Evolutionary conservation across 2,888 invertebrate genomes (phyloP), one percentile per base, ranked within the genome.

Genomic region (Stramonita haemastoma): DNA sequence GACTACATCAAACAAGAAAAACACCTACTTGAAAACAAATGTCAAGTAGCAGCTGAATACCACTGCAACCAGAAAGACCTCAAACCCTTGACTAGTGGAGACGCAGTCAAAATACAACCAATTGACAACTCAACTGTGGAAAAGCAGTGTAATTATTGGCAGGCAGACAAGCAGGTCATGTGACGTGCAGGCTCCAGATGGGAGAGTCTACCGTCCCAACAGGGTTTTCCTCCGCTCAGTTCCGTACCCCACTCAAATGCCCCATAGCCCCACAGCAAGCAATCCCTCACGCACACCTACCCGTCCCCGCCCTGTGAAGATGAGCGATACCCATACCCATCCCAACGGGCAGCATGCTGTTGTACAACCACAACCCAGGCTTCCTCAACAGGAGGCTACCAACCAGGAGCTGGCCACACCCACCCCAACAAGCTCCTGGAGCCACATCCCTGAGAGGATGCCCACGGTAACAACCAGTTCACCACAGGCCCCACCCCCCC

Each of bases 81-180:
- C 85, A 56, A 56, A 85, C 85, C 85, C n/a, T 32, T 85, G 57
- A 26, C 13, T 17, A 4, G 15, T 22, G 85, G 85, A 5, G 57
- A 85, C 22, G 19, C 57, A 2, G 85, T 85, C 57, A 85, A 57
- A 22, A 56, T 85, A 32, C 85, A 85, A 60, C n/a, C 29, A 8
- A 57, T 57, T n/a, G 32, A 85, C 85, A 60, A 29, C 11, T 85
- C 85, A 26, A 57, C 81, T 81, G 5, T 85, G 85, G 85, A 57
- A 29, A 85, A 19, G 29, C 26, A 26, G 29, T 11, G 32, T 32
- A 13, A n/a, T 85, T n/a, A n/a, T 60, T 29, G 22, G 29, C 56
- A 85, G 36, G 66, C 66, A 15, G 22, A 36, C 22, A 22, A 66
- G 36, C 34, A 60, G 86, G 34, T 22, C 32, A 5, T 86, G 66